Base-by-base conservation (phyloP, 1,140 invertebrate species). In the Melitaea cinxia region DNA sequence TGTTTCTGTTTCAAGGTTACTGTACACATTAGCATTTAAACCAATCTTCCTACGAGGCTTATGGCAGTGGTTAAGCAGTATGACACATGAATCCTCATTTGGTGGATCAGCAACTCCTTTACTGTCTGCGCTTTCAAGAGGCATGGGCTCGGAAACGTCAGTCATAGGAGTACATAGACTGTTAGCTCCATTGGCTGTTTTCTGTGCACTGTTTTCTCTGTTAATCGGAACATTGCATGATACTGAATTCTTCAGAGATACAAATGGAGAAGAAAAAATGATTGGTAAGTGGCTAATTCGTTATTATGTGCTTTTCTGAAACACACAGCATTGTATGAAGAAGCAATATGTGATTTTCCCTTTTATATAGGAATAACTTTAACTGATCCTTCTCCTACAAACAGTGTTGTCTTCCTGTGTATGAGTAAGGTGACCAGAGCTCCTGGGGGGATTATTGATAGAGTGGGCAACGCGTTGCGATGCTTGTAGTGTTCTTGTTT, bases 1-100 rank as follows among this genome's bases (percentile, higher is more conserved):
- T 23, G 0, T 47, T 10, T 12, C 4, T 47, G 50, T 62, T 88
- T 89, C 50, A 82, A 97, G 97, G 78, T 87, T 98, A 49, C 86
- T 98, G 0, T 97, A 97, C 80, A 96, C 96, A 74, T 88, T 98
- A 56, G 96, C 97, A 0, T 96, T 98, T 72, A 97, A 96, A 66
- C 94, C 95, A 1, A 89, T 93, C 21, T 98, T 98, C 78, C 91
- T 98, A n/a, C 93, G 95, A 14, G 92, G 94, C 23, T 80, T 98
- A 3, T 98, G 97, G 97, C 91, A 92, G 15, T 96, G 87, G 91
- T 77, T 76, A 65, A 91, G 65, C 80, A 89, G 67, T 74, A 91
- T 83, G 89, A 88, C 54, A 72, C 91, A 83, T 65, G 85, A 68
- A n/a, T 94, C 94, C 0, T 85, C 94, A 0, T 95, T 95, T 70